Conservation (phyloP, 2,113 vertebrate species). For the Apeltes quadracus region DNA sequence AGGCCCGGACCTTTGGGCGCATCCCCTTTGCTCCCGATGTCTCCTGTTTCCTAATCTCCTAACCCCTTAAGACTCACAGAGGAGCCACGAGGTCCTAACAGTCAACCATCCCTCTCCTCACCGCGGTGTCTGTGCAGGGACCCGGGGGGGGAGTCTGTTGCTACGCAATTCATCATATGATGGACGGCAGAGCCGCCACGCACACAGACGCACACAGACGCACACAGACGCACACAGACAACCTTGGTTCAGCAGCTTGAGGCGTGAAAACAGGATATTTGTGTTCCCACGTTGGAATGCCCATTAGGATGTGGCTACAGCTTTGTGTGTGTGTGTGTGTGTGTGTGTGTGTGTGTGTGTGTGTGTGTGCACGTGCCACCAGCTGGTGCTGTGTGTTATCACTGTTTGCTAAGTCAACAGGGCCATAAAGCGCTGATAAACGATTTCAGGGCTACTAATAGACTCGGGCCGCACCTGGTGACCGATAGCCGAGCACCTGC, state of each 20-base stretch:
- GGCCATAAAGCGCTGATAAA: slow-evolving; percentile 55
- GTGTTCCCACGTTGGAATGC: slow-evolving; percentile 62
- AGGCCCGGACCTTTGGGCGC: neutral
- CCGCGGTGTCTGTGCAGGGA: neutral
- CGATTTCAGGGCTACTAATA: neutral
- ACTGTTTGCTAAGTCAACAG: slow-evolving; percentile 62
- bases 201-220: slow-evolving; percentile 21
- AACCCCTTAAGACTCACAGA: neutral
- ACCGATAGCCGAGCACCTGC: neutral
- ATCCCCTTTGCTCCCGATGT: neutral
- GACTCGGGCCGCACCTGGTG: neutral
- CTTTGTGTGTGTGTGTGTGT: slow-evolving; percentile 31
- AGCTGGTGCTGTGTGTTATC: slow-evolving; percentile 51
- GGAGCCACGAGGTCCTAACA: neutral
- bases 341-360: slow-evolving; percentile 29
- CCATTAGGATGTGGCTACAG: slow-evolving; percentile 63
- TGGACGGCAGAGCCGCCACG: neutral
- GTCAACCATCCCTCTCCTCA: neutral
- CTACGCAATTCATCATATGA: neutral
- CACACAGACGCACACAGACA: slow-evolving; percentile 33
- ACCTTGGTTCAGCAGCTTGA: slow-evolving; percentile 32
- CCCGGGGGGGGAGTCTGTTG: neutral
- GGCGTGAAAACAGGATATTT: slow-evolving; percentile 62
- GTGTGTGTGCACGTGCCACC: slow-evolving; percentile 1
- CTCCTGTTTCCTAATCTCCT: neutral